Evolutionary conservation across 2,113 vertebrate species (phyloP), one percentile per base, ranked within the genome.

Genomic region (Spermophilus dauricus): DNA sequence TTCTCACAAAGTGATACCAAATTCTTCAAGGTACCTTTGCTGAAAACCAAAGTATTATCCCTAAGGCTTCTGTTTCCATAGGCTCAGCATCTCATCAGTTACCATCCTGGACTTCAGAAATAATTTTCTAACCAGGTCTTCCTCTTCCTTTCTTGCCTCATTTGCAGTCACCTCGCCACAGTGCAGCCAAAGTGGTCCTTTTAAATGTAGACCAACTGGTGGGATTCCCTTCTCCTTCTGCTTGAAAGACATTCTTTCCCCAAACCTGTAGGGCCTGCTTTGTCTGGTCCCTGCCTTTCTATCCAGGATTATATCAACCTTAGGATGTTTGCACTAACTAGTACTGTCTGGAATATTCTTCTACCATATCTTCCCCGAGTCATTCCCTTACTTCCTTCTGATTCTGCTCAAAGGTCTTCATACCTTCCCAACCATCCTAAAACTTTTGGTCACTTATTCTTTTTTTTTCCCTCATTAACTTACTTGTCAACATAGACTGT

Each of bases 381-480:
- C 20, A 77, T 39, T 82, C 7, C 30, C 42, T 96, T 24, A 67
- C 0, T 94, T 73, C 11, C 26, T 96, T 92, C 75, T 77, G 51
- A 61, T 73, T 89, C 24, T 65, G 28, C 24, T 78, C 73, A 76
- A 77, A 94, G 4, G 26, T 51, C 32, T 73, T 37, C 56, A 63
- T 28, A 24, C 8, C 32, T 80, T 26, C 30, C 22, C 4, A 10
- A 80, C 22, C 13, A 53, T 63, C 2, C 24, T 63, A 6, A 72
- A 30, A 11, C 4, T 65, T 77, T 75, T 82, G 65, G 32, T 53
- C 10, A 30, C n/a, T 88, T 86, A 81, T 51, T 8, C 16, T 7
- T 58, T 84, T 81, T 45, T 61, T 82, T 97, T 94, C 83, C 2
- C 75, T 86, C 70, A 48, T 67, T 87, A 24, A 83, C 26, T 69